Percentiles rank a stretch among this genome's conserved stretches.
These are phyloP conservation scores for Balaenoptera acutorostrata DNA, from an alignment of 2,113 vertebrate genomes.

Conservation along the genomic window DNA sequence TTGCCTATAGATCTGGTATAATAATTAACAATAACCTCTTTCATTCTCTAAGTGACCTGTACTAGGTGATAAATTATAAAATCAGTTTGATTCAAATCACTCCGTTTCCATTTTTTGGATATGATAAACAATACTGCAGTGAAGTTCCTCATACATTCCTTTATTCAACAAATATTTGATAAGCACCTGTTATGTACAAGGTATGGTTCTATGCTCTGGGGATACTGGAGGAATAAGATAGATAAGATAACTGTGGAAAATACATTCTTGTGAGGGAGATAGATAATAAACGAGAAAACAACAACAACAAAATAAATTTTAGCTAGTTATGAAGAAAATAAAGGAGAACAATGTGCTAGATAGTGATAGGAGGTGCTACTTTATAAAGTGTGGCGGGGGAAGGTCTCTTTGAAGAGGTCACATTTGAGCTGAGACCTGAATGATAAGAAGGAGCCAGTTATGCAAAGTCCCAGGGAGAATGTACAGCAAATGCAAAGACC, in stretches of 20 bases:
- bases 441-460: not conserved
- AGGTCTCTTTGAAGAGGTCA: not conserved
- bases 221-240: not conserved
- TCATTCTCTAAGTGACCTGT: not conserved
- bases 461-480: not conserved
- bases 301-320: not conserved
- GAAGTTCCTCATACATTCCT: not conserved
- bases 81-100: not conserved
- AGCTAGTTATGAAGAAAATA: not conserved
- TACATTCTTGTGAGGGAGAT: not conserved
- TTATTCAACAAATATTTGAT: not conserved
- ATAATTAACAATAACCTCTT: not conserved
- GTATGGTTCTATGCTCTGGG: not conserved
- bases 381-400: not conserved
- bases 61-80: not conserved
- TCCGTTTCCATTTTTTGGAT: not conserved
- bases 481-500: not conserved
- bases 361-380: not conserved
- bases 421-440: not conserved
- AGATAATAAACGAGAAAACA: not conserved
- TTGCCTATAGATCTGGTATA: not conserved
- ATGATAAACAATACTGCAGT: not conserved
- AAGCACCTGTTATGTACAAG: not conserved
- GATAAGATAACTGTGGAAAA: not conserved
- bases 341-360: not conserved